Evolutionary conservation across 1,140 invertebrate genomes (phyloP).

Genomic region (Drosophila tsacasi): DNA sequence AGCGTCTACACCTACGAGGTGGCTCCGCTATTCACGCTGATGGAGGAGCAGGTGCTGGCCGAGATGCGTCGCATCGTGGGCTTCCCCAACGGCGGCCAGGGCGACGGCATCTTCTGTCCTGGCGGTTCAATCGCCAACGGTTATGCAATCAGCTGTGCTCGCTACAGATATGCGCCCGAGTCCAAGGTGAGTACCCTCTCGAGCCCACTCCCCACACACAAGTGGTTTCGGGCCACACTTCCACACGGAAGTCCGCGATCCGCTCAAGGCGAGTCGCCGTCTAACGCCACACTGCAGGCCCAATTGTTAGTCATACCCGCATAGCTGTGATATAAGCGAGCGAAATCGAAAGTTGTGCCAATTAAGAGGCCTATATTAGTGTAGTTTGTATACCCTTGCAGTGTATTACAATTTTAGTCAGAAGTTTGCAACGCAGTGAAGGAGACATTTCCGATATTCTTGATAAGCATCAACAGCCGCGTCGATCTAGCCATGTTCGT

Average conservation of each 20-base stretch:
- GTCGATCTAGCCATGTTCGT: too few species aligned
- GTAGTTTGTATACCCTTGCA: too few species aligned
- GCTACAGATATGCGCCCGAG: slow-evolving; percentile 91
- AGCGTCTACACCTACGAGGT: slow-evolving; percentile 96
- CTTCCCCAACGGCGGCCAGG: slow-evolving; percentile 89
- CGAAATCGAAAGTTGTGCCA: slow-evolving; percentile 15
- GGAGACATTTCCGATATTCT: too few species aligned
- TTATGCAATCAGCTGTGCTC: slow-evolving; percentile 96
- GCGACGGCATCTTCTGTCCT: slow-evolving; percentile 97
- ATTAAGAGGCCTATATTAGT: neutral
- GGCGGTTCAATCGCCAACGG: slow-evolving; percentile 98
- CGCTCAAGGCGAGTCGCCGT: slow-evolving; percentile 8
- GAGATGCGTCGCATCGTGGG: slow-evolving; percentile 96
- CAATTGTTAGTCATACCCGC: slow-evolving; percentile 13
- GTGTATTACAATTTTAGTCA: too few species aligned
- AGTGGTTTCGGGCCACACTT: slow-evolving; percentile 19
- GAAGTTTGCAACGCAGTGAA: too few species aligned
- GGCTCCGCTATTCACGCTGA: slow-evolving; percentile 94
- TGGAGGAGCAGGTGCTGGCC: slow-evolving; percentile 92
- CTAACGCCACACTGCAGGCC: slow-evolving; percentile 10
- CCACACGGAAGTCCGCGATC: slow-evolving; percentile 33
- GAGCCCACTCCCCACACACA: slow-evolving; percentile 13
- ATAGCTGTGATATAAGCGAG: slow-evolving; percentile 7
- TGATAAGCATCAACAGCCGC: too few species aligned
- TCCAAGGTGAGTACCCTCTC: slow-evolving; percentile 88